Percentiles rank a stretch among this genome's conserved stretches.
phyloP scores from a whole-genome alignment of 2,113 vertebrate genomes.

The Axis porcinus region DNA sequence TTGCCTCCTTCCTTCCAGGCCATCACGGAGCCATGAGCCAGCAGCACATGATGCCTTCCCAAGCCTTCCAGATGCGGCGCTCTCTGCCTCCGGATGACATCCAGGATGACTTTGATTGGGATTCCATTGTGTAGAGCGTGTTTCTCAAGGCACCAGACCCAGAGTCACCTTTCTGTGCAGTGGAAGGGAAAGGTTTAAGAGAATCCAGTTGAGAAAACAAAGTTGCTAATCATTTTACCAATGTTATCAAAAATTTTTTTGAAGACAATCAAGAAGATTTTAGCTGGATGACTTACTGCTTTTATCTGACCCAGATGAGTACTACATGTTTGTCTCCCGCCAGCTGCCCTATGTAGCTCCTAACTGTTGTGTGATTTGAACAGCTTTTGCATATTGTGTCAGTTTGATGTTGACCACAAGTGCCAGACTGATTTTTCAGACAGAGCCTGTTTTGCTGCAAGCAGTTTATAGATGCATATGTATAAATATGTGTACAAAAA shows the following conservation, averaged over 20 bases:
- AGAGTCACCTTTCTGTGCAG: slow-evolving; percentile 59
- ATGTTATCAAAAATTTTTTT: slow-evolving; percentile 82
- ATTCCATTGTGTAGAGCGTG: slow-evolving; percentile 91
- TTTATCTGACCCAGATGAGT: slow-evolving; percentile 83
- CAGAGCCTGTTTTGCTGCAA: slow-evolving; percentile 77
- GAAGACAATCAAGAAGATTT: slow-evolving; percentile 91
- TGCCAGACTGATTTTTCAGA: slow-evolving; percentile 84
- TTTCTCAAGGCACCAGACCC: slow-evolving; percentile 61
- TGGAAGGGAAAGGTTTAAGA: slow-evolving; percentile 58
- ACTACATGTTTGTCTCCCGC: slow-evolving; percentile 79
- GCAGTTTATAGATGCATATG: slow-evolving; percentile 71
- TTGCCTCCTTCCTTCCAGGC: slow-evolving; percentile 73
- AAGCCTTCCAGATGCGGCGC: slow-evolving; percentile 89
- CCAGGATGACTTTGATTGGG: slow-evolving; percentile 93
- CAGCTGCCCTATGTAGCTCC: slow-evolving; percentile 78
- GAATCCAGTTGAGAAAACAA: slow-evolving; percentile 71
- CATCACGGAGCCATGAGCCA: slow-evolving; percentile 92
- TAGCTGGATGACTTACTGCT: slow-evolving; percentile 85
- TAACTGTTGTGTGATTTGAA: slow-evolving; percentile 87
- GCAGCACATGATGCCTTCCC: slow-evolving; percentile 88
- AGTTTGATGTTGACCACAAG: slow-evolving; percentile 85
- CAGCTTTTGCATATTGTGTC: slow-evolving; percentile 85
- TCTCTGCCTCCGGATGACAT: slow-evolving; percentile 88
- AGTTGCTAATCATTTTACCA: slow-evolving; percentile 71
- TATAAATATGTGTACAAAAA: slow-evolving; percentile 74